Conservation (phyloP, 1,140 invertebrate genomes). For the Drosophila willistoni region DNA sequence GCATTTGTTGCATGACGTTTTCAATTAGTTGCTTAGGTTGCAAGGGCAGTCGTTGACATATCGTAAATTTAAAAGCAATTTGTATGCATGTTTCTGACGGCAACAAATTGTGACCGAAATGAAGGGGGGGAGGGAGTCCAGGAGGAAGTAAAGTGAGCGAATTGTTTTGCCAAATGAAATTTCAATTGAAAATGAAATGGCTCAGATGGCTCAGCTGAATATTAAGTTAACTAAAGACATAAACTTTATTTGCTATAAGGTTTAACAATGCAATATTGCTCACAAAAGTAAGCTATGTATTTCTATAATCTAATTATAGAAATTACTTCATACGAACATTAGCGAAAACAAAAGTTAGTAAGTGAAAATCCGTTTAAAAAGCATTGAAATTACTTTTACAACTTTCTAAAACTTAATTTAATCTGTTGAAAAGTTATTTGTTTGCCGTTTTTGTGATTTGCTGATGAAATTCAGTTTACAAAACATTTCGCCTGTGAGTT, state of each 20-base stretch:
- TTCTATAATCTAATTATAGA: no score
- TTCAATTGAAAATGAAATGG: background rate
- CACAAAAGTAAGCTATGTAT: no score
- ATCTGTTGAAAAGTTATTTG: no score
- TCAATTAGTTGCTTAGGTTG: conserved; percentile 49
- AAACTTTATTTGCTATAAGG: no score
- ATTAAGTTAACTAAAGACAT: no score
- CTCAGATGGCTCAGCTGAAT: no score
- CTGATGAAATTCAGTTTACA: background rate
- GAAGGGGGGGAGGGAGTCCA: background rate
- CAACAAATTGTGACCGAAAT: background rate
- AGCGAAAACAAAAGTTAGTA: no score
- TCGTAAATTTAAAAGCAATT: conserved; percentile 49
- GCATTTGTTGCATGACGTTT: conserved; percentile 44
- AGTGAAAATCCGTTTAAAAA: no score
- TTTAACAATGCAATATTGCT: no score
- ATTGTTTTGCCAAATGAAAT: background rate
- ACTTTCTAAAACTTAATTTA: no score
- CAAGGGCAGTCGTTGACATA: conserved; percentile 32
- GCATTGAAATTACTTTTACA: no score
- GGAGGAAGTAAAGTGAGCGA: background rate
- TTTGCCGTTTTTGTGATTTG: background rate
- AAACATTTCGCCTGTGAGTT: background rate
- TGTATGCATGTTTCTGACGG: conserved; percentile 20
- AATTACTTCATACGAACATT: no score